Evolutionary conservation across 2,113 vertebrate species (phyloP), one percentile per base, ranked within the genome.

Genomic region (Motacilla tschutschensis): DNA sequence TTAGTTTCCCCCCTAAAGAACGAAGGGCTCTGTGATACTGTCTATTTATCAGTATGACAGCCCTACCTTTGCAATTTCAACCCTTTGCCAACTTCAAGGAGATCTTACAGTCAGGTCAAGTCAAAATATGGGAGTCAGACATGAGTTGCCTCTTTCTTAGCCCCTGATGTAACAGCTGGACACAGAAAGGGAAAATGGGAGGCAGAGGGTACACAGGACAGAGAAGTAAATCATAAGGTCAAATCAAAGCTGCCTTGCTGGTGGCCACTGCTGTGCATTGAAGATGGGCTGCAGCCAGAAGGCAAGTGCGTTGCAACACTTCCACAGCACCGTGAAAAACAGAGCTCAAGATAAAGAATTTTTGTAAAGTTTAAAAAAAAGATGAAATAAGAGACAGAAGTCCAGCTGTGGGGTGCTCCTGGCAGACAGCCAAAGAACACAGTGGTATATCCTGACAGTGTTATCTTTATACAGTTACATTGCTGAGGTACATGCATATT

Each of bases 231-330:
- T 2, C 16, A 36, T 6, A 9, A 47, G 35, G 58, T 69, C 31
- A 71, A 31, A 72, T 6, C 2, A 3, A 77, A 90, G 24, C 33
- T 12, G 21, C 12, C 31, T 19, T 12, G 5, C 12, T 24, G 16
- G 41, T 3, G 20, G 55, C 17, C 43, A 85, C 5, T 0, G 0
- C 9, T 60, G 58, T 2, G 12, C n/a, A n/a, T 12, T 0, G 0
- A 74, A 71, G 22, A 63, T 53, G 55, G 26, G 53, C 63, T 81
- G 48, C 22, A 74, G 29, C 20, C 36, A 51, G 22, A 36, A 58
- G 57, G n/a, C 38, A 60, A 77, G 6, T 8, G 41, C 0, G 0
- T 24, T 40, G 18, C 38, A 43, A 33, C 7, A 4, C 21, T 83
- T 80, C 12, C 21, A 48, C 14, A 43, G 44, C 46, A 47, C 46